These are phyloP conservation scores for Eulemur rubriventer DNA, from an alignment of 2,797 vertebrate species.

Conservation along the genomic window DNA sequence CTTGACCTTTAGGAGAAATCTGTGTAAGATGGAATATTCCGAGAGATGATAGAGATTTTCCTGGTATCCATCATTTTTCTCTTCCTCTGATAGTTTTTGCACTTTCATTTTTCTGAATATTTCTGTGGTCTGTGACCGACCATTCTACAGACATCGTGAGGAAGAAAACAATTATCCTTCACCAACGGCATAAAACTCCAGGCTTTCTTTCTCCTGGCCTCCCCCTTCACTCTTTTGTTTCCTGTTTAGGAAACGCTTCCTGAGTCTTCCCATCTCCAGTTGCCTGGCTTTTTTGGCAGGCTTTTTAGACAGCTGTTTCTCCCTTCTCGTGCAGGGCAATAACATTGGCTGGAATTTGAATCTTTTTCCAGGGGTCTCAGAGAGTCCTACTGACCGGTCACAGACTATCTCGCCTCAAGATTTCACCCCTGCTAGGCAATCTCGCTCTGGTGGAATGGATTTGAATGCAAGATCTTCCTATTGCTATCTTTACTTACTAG, in stretches of 20 bases:
- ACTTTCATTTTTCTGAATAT: neutral
- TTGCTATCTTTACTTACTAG: neutral
- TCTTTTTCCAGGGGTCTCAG: neutral
- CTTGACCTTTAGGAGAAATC: neutral
- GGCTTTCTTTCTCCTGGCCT: neutral
- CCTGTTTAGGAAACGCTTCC: neutral
- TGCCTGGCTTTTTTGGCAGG: neutral
- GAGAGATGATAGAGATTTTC: neutral
- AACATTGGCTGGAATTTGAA: neutral
- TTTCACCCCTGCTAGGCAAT: neutral
- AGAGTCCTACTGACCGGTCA: neutral
- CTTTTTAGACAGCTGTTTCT: neutral
- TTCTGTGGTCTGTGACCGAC: neutral
- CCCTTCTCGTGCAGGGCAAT: neutral
- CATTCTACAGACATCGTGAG: neutral
- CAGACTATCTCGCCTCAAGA: neutral
- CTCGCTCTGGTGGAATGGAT: neutral
- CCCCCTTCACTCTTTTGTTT: neutral
- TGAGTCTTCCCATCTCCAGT: neutral
- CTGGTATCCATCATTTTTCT: neutral
- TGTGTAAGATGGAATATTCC: slow-evolving; percentile 19
- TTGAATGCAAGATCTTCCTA: neutral
- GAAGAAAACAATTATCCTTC: neutral
- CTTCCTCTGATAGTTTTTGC: neutral
- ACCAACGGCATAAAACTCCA: neutral